phyloP scores from a whole-genome alignment of 2,888 invertebrate species.

The Mongoloraphidia duomilia region DNA sequence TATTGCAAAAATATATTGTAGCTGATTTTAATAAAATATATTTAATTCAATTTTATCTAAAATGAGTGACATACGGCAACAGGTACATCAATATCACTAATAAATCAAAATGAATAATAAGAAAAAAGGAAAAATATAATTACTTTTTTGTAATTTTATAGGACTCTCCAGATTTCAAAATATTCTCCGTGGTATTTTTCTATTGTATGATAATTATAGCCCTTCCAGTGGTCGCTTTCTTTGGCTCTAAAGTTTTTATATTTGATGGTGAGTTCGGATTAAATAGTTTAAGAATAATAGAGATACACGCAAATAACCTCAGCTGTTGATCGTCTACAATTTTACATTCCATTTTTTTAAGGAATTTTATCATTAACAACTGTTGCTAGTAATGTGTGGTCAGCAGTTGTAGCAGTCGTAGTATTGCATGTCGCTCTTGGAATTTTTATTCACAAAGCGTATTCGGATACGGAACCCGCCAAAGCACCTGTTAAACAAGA shows the following conservation, averaged over 20 bases:
- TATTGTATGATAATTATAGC: slow-evolving; percentile 64
- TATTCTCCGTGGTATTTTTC: slow-evolving; percentile 60
- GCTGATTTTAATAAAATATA: too few relatives aligned
- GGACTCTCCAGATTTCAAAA: slow-evolving; percentile 52
- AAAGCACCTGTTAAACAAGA: slow-evolving; percentile 17
- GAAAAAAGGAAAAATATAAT: slow-evolving; percentile 16
- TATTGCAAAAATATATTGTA: too few relatives aligned
- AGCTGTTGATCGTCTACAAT: background rate
- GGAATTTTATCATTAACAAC: slow-evolving; percentile 33
- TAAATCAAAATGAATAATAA: too few relatives aligned
- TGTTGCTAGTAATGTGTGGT: slow-evolving; percentile 59
- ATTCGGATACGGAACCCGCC: slow-evolving; percentile 40
- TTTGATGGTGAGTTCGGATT: slow-evolving; percentile 50
- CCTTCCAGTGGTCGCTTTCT: slow-evolving; percentile 62
- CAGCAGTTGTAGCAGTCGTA: slow-evolving; percentile 61
- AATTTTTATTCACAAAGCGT: slow-evolving; percentile 64
- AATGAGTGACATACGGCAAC: too few relatives aligned
- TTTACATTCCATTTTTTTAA: slow-evolving; percentile 21
- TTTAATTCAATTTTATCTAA: too few relatives aligned
- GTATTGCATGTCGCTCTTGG: slow-evolving; percentile 63
- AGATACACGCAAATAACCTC: too few relatives aligned
- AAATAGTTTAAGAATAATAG: background rate
- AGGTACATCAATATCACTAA: too few relatives aligned
- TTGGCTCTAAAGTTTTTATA: slow-evolving; percentile 48
- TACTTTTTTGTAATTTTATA: slow-evolving; percentile 22